Base-by-base conservation (phyloP, 2,888 invertebrate species). In the Dromius quadrimaculatus region DNA sequence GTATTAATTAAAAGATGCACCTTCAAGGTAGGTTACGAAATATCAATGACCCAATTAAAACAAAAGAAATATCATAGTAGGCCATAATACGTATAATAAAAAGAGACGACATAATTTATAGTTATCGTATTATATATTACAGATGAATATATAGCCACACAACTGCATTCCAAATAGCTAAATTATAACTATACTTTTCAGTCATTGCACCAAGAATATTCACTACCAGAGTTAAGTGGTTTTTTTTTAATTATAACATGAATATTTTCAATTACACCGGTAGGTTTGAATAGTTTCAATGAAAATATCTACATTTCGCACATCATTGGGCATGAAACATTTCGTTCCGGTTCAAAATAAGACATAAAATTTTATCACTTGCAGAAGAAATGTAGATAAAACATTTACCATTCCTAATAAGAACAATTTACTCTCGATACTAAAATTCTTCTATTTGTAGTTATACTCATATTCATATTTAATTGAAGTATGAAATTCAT, bases 1-100 rank as follows among this genome's bases (percentile, higher is more conserved):
- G n/a, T n/a, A n/a, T n/a, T n/a, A n/a, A n/a, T n/a, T n/a, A n/a
- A n/a, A n/a, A n/a, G 28, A 28, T 28, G 8, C 8, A 43, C 11
- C 2, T 43, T 4, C 15, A 43, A 13, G 1, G 8, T 36, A 1
- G n/a, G n/a, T n/a, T n/a, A n/a, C n/a, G 5, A 1, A 50, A 15
- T 50, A 28, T 50, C 50, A 50, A 23, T 50, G 50, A 50, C 50
- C 6, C 50, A 50, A 50, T 50, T 50, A 50, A 50, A 50, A 23
- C 8, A 22, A 47, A 22, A n/a, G n/a, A 47, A 22, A 20, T 9
- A 9, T 9, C 13, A 20, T 47, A 8, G 50, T 54, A 54, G 2
- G 50, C 15, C n/a, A 54, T 54, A 54, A 54, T 54, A 54, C 23
- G 15, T 17, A 43, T 15, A 43, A 43, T 28, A 17, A 32, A 54